Conservation (phyloP, 2,113 vertebrate species). For the Oophaga pumilio region DNA sequence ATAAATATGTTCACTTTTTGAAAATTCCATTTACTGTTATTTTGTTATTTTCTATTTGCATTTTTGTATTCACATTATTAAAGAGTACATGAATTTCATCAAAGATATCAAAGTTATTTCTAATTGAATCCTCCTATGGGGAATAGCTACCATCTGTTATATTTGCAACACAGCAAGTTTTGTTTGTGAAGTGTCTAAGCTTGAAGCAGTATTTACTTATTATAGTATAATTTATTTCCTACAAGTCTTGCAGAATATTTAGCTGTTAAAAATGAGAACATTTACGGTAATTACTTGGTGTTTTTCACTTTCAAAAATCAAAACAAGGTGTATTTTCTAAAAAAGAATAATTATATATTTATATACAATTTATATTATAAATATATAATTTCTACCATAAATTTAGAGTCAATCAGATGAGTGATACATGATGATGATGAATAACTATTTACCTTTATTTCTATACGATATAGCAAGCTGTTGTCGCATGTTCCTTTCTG, state of each 20-base stretch:
- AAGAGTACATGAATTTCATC: conserved; percentile 43
- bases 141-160: conserved; percentile 53
- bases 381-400: too few relatives aligned
- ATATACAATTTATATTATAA: too few relatives aligned
- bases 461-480: too few relatives aligned
- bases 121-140: conserved; percentile 42
- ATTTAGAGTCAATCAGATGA: too few relatives aligned
- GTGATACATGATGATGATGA: too few relatives aligned
- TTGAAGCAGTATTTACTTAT: conserved; percentile 38
- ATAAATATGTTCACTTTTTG: conserved; percentile 23
- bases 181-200: conserved; percentile 36
- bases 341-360: neutral
- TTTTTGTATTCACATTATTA: conserved; percentile 42
- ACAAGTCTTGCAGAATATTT: neutral
- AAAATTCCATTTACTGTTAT: conserved; percentile 28
- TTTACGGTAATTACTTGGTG: neutral
- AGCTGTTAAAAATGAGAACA: neutral
- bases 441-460: too few relatives aligned
- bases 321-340: neutral
- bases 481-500: too few relatives aligned
- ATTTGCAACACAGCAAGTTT: conserved; percentile 47
- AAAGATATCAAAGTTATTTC: conserved; percentile 40
- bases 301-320: neutral
- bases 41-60: conserved; percentile 37
- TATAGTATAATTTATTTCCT: conserved; percentile 38